Evolutionary conservation across 2,797 vertebrate genomes (phyloP), one percentile per base, ranked within the genome.

Genomic region (Lepilemur ruficaudatus): DNA sequence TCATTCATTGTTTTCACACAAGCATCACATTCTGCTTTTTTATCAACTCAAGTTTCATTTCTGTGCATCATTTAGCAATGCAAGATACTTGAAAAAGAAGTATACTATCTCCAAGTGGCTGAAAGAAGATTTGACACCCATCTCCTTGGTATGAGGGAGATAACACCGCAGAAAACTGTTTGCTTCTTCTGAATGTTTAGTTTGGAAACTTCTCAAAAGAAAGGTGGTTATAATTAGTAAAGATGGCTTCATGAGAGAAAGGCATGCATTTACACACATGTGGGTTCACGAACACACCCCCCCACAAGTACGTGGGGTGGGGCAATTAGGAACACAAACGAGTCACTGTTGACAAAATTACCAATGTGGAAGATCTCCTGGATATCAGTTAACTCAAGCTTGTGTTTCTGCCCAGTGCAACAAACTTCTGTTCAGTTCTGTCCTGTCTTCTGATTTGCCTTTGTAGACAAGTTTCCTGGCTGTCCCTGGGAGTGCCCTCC

Each of bases 321-420:
- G 41, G 22, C 15, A 32, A 75, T 43, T 35, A 70, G 61, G 52
- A 48, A 18, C 46, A 28, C 38, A 11, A 70, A 5, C 1, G n/a
- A 89, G 14, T 70, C 35, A n/a, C 6, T 3, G 0, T 10, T 43
- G 57, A 17, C 48, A 61, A 82, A 41, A 65, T 41, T 20, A 25
- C 7, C 1, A 11, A 3, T 2, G 1, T 13, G 2, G 10, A 22
- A 11, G 48, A 22, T 4, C 30, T 69, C 13, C 1, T 9, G 23
- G n/a, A 63, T 70, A 32, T 86, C 50, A 48, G 28, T 61, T 72
- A 22, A 32, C 11, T 67, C 35, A 81, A 59, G n/a, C 4, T 4
- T 92, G 25, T 11, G 7, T 83, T 85, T 85, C 69, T 57, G 11
- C 4, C n/a, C 50, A 50, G 6, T n/a, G 32, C 30, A 52, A 7